A percentile compares a stretch with the other conserved stretches of the same genome.
Evolutionary conservation across 2,888 invertebrate species (phyloP).

Genomic region (Erebia epiphron): DNA sequence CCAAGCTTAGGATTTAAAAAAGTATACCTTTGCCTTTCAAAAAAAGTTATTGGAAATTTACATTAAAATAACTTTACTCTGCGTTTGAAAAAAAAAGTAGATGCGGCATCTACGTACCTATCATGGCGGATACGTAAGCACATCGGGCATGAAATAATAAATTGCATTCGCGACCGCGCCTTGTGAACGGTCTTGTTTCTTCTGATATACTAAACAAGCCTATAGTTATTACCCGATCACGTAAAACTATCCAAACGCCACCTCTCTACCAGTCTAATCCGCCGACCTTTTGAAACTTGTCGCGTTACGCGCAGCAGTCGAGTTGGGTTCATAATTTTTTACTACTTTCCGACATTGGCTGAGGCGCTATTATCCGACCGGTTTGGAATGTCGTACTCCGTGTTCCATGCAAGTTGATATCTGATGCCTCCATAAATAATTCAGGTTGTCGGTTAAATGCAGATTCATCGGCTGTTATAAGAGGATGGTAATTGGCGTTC

Average conservation of each 20-base stretch:
- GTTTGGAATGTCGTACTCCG: conserved; percentile 54
- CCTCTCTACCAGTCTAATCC: conserved; percentile 48
- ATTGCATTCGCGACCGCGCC: conserved; percentile 74
- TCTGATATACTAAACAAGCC: conserved; percentile 58
- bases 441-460: conserved; percentile 57
- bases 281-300: conserved; percentile 67
- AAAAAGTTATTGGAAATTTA: not conserved
- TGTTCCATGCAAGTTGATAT: conserved; percentile 51
- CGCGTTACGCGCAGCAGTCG: conserved; percentile 67
- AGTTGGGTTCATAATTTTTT: conserved; percentile 64
- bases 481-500: conserved; percentile 49
- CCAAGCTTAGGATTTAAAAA: not conserved
- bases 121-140: conserved; percentile 68
- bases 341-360: conserved; percentile 57
- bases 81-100: conserved; percentile 19
- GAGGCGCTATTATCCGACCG: conserved; percentile 61
- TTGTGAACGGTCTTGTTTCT: conserved; percentile 59
- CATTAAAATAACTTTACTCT: conserved; percentile 24
- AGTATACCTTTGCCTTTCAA: not conserved
- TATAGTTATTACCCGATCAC: conserved; percentile 65
- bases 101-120: conserved; percentile 44
- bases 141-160: conserved; percentile 67
- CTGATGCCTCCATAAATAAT: conserved; percentile 50
- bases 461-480: conserved; percentile 61
- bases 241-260: conserved; percentile 55